Base-by-base conservation (phyloP, 2,797 vertebrate species). In the Cirrhinus mrigala region DNA sequence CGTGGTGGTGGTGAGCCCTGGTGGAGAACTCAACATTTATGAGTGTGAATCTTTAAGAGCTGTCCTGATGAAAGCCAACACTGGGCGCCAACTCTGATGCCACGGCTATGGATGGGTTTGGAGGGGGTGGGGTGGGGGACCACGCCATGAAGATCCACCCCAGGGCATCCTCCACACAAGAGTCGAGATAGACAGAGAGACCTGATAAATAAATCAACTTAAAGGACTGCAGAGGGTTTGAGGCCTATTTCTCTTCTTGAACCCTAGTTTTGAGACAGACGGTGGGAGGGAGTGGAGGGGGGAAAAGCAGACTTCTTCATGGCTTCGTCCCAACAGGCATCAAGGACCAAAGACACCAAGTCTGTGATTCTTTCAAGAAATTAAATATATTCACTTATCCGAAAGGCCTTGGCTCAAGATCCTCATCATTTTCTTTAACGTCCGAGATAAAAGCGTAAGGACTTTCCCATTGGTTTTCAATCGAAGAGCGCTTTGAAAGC, bases 131-230 rank as follows among this genome's bases (percentile, higher is more conserved):
- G 70, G 62, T 73, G 88, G 79, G 84, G 81, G 78, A 82, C 70
- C 79, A 85, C 89, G 89, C 91, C 90, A 90, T 90, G 83, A 92
- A 91, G 92, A 93, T 91, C 91, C 90, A 94, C 94, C 94, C 94
- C 92, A 94, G 94, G 94, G 94, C 94, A 94, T 95, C 94, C 91
- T 94, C 93, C 92, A 93, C 92, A 94, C 92, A 91, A 93, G 85
- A 84, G 71, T 84, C 11, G 84, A 94, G 91, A 94, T 92, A 89
- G 89, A 89, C 91, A 92, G 91, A 87, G 90, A 92, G 92, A 94
- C 92, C 93, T 95, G 95, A 96, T 96, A 95, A 96, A 96, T 96
- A 96, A 96, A 96, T 96, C 94, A 96, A 95, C 94, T 95, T 94
- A 95, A 94, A 93, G 93, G 91, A 91, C 94, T 93, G 94, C 92